These are phyloP conservation scores for Cydia amplana DNA, from an alignment of 1,140 invertebrate genomes.

Conservation along the genomic window DNA sequence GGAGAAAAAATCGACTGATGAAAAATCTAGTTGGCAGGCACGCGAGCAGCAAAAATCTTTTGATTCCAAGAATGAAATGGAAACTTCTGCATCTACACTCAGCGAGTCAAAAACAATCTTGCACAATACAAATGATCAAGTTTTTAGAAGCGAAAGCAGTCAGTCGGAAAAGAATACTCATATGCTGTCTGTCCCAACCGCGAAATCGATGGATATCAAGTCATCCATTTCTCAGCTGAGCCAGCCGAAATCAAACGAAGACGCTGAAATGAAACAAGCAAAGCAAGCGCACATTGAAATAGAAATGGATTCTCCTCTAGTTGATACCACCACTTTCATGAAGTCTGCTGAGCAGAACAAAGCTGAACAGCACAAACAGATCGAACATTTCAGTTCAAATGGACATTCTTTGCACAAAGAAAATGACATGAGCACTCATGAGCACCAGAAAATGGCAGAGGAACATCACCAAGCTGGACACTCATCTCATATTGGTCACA, in stretches of 20 bases:
- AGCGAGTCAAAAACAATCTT: slow-evolving; percentile 11
- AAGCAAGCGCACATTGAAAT: slow-evolving; percentile 10
- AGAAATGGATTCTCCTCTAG: background rate
- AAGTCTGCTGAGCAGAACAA: slow-evolving; percentile 15
- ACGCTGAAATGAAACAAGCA: slow-evolving; percentile 3
- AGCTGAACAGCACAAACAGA: slow-evolving; percentile 6
- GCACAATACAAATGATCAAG: background rate
- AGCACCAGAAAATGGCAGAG: background rate
- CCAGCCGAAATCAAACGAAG: background rate
- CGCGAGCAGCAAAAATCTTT: background rate
- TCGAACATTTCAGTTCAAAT: slow-evolving; percentile 13
- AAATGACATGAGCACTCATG: background rate
- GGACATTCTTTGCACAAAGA: background rate
- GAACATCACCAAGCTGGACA: background rate
- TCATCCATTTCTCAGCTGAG: background rate
- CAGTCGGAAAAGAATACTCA: background rate
- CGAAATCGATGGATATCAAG: background rate
- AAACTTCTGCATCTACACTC: slow-evolving; percentile 12
- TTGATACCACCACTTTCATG: slow-evolving; percentile 18
- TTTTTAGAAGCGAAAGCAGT: background rate
- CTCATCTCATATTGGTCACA: background rate
- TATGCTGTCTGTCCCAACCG: background rate
- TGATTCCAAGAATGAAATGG: slow-evolving; percentile 11
- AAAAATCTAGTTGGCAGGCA: slow-evolving; percentile 12
- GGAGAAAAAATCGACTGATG: background rate